phyloP scores from a whole-genome alignment of 1,140 invertebrate genomes.

The Pogonus chalceus region DNA sequence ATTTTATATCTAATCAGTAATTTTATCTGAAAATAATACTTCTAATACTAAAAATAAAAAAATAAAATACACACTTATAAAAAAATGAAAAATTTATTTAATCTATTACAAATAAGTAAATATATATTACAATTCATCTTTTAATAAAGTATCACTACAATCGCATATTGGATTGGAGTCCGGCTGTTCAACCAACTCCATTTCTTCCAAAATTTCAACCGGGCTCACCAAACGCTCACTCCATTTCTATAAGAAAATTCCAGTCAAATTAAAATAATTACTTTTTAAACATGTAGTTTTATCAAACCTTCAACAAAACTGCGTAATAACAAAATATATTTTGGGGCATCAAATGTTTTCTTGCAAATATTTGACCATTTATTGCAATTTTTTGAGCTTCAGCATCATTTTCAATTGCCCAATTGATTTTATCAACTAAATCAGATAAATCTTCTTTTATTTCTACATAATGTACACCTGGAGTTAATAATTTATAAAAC shows the following conservation, averaged over 20 bases:
- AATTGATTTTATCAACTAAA: constrained; percentile 66
- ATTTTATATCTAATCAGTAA: no score
- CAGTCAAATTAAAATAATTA: no score
- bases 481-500: constrained; percentile 72
- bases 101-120: no score
- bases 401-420: constrained; percentile 70
- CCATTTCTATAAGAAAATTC: constrained; percentile 43
- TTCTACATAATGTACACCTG: constrained; percentile 76
- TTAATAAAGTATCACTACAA: constrained; percentile 28
- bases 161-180: constrained; percentile 43
- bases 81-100: no score
- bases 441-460: constrained; percentile 72
- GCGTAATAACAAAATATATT: constrained; percentile 88
- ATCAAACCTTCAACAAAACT: constrained; percentile 58
- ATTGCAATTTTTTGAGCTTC: constrained; percentile 58
- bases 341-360: constrained; percentile 70
- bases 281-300: no score
- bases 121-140: constrained; percentile 37
- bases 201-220: constrained; percentile 50
- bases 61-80: no score
- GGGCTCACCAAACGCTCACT: constrained; percentile 52
- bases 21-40: no score
- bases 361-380: constrained; percentile 63
- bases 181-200: constrained; percentile 64
- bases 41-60: no score